A percentile compares a stretch with the other conserved stretches of the same genome.
Conservation (phyloP, 37 sponge, comb jelly and placozoan species). For the Hormiphora californensis region DNA sequence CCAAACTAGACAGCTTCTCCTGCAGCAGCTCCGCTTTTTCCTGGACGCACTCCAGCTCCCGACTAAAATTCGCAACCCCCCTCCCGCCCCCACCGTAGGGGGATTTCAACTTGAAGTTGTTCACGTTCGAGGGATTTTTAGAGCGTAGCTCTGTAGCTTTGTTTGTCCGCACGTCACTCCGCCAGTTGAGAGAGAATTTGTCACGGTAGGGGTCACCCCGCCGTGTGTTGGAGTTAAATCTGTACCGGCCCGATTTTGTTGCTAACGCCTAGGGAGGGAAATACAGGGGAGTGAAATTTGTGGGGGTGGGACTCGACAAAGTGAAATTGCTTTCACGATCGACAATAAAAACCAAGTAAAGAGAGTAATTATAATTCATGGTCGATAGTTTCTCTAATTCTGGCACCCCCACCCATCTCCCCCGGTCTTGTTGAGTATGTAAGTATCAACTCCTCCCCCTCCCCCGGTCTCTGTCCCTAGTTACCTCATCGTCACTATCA, state of each 20-base stretch:
- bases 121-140: slow-evolving; percentile 22
- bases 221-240: background rate
- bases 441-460: too few relatives aligned
- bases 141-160: slow-evolving; percentile 33
- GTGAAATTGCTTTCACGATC: too few relatives aligned
- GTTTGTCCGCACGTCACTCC: slow-evolving; percentile 26
- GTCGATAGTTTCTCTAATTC: too few relatives aligned
- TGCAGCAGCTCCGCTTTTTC: slow-evolving; percentile 52
- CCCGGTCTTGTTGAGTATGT: too few relatives aligned
- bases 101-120: slow-evolving; percentile 36
- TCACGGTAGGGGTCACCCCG: slow-evolving; percentile 29
- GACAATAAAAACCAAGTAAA: too few relatives aligned
- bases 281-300: too few relatives aligned
- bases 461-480: too few relatives aligned
- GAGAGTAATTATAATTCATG: too few relatives aligned
- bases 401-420: too few relatives aligned
- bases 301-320: too few relatives aligned
- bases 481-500: slow-evolving; percentile 28
- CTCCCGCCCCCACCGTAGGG: background rate
- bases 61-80: background rate
- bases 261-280: slow-evolving; percentile 10
- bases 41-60: slow-evolving; percentile 50
- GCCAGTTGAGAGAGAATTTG: slow-evolving; percentile 46
- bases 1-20: slow-evolving; percentile 40
- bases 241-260: background rate